phyloP scores from a whole-genome alignment of 2,113 vertebrate genomes.

The Tetraodon nigroviridis region DNA sequence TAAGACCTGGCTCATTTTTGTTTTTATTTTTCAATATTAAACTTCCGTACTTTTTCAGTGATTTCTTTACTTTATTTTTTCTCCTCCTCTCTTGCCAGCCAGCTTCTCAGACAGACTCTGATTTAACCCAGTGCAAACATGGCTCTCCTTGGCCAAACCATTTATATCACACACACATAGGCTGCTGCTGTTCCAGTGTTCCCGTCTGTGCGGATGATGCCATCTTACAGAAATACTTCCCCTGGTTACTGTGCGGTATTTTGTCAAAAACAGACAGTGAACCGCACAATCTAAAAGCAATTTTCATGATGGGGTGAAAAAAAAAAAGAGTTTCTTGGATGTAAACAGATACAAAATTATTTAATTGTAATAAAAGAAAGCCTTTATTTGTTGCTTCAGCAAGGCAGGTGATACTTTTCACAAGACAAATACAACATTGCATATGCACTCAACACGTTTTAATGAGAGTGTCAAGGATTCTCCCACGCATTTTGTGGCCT shows the following conservation, averaged over 20 bases:
- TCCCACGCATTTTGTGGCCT: constrained; percentile 12
- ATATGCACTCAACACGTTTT: constrained; percentile 2
- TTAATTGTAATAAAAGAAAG: no score
- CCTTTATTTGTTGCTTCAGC: not conserved
- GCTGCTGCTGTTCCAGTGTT: constrained; percentile 28
- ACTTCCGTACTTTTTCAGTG: constrained; percentile 4
- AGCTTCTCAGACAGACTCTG: not conserved
- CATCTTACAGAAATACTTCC: constrained; percentile 51
- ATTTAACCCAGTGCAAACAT: constrained; percentile 6
- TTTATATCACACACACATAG: constrained; percentile 3
- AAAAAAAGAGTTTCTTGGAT: constrained; percentile 7
- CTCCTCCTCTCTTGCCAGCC: not conserved
- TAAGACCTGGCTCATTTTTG: constrained; percentile 12
- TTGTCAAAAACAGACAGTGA: constrained; percentile 15
- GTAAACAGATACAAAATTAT: not conserved
- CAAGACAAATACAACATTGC: not conserved
- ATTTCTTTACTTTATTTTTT: constrained; percentile 10
- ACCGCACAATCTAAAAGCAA: constrained; percentile 40
- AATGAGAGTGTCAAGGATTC: constrained; percentile 16
- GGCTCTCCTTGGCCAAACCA: constrained; percentile 10
- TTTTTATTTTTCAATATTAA: not conserved
- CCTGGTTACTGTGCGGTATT: constrained; percentile 41
- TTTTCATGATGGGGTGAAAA: constrained; percentile 4
- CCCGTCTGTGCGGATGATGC: constrained; percentile 35
- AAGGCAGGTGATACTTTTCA: not conserved